Conservation (phyloP, 2,797 vertebrate species). For the Urophycis tenuis region DNA sequence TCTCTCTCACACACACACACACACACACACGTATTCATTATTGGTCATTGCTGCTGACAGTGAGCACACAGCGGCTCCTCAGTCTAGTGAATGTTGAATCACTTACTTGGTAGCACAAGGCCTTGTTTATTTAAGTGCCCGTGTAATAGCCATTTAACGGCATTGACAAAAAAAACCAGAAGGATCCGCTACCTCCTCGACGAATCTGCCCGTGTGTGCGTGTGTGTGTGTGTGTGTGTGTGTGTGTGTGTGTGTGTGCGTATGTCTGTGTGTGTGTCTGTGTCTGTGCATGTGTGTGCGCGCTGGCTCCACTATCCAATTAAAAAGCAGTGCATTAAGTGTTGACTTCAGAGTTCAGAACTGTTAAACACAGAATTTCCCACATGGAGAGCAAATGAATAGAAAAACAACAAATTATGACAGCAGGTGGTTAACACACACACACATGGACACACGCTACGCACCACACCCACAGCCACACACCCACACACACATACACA, state of each 20-base stretch:
- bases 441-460: constrained; percentile 29
- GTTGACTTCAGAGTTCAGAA: constrained; percentile 60
- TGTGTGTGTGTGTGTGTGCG: constrained; percentile 10
- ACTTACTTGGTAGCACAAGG: constrained; percentile 14
- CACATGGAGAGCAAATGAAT: constrained; percentile 53
- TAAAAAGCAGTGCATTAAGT: constrained; percentile 53
- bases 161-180: constrained; percentile 29
- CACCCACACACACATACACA: constrained; percentile 22
- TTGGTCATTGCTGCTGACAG: neutral
- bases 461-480: constrained; percentile 27
- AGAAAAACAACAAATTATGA: constrained; percentile 64
- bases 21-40: neutral
- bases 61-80: constrained; percentile 15
- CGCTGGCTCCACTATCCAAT: constrained; percentile 36
- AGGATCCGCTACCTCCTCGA: constrained; percentile 25
- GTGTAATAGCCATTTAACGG: constrained; percentile 31
- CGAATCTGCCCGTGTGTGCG: neutral
- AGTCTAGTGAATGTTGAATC: constrained; percentile 1
- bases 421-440: constrained; percentile 48
- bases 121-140: constrained; percentile 37
- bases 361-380: constrained; percentile 62
- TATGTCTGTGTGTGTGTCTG: constrained; percentile 38
- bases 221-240: constrained; percentile 2
- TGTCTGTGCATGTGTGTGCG: constrained; percentile 26
- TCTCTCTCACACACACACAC: too few species aligned